phyloP scores from a whole-genome alignment of 2,888 invertebrate genomes.

The Acleris sparsana region DNA sequence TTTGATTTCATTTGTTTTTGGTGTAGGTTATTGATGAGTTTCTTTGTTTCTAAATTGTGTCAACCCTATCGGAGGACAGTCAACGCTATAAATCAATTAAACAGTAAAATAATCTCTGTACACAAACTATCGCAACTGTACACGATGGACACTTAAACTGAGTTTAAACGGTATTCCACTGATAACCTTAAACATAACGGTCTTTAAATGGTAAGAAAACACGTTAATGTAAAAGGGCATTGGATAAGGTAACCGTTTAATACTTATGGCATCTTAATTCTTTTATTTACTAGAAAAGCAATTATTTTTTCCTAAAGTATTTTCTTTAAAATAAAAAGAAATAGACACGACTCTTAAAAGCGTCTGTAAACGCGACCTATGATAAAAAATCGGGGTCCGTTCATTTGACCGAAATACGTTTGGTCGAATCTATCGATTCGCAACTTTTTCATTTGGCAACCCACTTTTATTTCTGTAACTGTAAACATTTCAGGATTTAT shows the following conservation, averaged over 20 bases:
- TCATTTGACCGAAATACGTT: too few relatives aligned
- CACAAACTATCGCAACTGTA: slow-evolving; percentile 6
- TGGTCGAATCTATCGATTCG: too few relatives aligned
- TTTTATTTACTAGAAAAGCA: not conserved
- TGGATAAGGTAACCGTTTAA: not conserved
- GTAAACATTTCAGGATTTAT: too few relatives aligned
- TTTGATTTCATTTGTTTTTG: too few relatives aligned
- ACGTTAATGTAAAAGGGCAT: not conserved
- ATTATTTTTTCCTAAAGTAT: too few relatives aligned
- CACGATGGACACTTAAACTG: not conserved
- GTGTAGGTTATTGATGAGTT: rapidly evolving
- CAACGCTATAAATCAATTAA: not conserved
- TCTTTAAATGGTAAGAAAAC: not conserved
- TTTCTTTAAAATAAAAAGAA: too few relatives aligned
- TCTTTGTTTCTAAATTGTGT: not conserved
- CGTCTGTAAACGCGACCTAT: too few relatives aligned
- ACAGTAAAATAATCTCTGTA: not conserved
- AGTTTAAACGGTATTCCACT: not conserved
- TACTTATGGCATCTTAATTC: not conserved
- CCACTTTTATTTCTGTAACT: too few relatives aligned
- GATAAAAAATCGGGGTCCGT: too few relatives aligned
- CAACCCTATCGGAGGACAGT: slow-evolving; percentile 7
- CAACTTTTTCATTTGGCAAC: too few relatives aligned
- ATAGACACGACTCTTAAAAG: too few relatives aligned
- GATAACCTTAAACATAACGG: slow-evolving; percentile 1